These are phyloP conservation scores for Nephrocerus scutellatus DNA, from an alignment of 2,888 invertebrate species.

Conservation along the genomic window DNA sequence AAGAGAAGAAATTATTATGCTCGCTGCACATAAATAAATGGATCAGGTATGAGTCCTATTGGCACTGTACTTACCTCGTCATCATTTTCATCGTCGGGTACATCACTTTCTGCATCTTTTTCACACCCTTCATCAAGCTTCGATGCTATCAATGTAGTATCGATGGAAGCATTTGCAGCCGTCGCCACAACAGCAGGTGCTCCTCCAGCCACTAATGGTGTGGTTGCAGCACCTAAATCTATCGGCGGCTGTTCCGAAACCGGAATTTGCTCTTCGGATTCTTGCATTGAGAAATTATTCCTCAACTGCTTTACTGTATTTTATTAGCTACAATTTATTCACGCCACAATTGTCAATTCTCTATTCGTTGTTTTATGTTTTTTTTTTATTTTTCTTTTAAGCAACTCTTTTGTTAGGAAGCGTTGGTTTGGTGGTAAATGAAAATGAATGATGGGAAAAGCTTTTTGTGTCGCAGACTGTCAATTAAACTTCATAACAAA, in stretches of 20 bases:
- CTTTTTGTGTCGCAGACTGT: no score
- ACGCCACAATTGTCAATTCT: no score
- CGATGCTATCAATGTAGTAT: slow-evolving; percentile 11
- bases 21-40: slow-evolving; percentile 5
- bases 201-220: no score
- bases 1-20: slow-evolving; percentile 7
- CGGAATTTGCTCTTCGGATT: slow-evolving; percentile 18
- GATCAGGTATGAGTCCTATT: slow-evolving; percentile 7
- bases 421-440: no score
- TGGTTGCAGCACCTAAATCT: no score
- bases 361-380: no score
- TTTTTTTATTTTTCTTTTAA: no score
- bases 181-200: no score
- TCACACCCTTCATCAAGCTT: slow-evolving; percentile 31
- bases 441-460: no score
- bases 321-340: no score
- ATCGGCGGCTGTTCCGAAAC: slow-evolving; percentile 11
- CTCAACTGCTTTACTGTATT: no score
- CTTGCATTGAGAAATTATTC: slow-evolving; percentile 22
- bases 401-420: no score
- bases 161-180: slow-evolving; percentile 2
- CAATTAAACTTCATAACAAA: slow-evolving; percentile 20
- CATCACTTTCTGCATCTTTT: slow-evolving; percentile 52
- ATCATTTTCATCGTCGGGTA: slow-evolving; percentile 53
- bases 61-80: slow-evolving; percentile 46